Evolutionary conservation across 1,140 invertebrate genomes (phyloP).

Genomic region (Latrodectus geometricus): DNA sequence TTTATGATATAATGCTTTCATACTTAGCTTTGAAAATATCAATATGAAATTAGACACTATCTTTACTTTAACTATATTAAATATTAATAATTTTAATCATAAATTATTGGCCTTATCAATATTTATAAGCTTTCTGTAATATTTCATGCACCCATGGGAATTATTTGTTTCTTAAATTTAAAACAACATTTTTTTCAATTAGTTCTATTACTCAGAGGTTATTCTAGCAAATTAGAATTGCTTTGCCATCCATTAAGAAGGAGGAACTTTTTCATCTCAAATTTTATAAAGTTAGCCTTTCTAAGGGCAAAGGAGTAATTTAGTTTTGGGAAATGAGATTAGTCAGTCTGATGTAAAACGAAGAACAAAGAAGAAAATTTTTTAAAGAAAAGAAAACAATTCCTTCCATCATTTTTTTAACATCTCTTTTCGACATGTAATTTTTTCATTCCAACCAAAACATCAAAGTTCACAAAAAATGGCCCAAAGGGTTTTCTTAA

Average conservation of each 20-base stretch:
- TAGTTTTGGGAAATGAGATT: not conserved
- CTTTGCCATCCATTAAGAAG: not conserved
- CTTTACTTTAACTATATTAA: too few relatives aligned
- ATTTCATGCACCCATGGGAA: too few relatives aligned
- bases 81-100: too few relatives aligned
- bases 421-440: not conserved
- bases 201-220: not conserved
- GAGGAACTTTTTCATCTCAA: not conserved
- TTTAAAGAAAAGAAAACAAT: not conserved
- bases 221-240: not conserved
- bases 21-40: too few relatives aligned
- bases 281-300: not conserved
- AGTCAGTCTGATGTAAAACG: not conserved
- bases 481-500: not conserved
- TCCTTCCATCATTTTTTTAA: not conserved
- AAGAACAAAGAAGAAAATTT: not conserved
- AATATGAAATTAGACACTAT: too few relatives aligned
- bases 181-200: not conserved
- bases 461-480: not conserved
- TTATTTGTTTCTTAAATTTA: too few relatives aligned
- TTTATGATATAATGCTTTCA: too few relatives aligned
- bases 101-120: too few relatives aligned
- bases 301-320: not conserved
- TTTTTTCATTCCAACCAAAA: not conserved
- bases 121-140: too few relatives aligned